Conservation (phyloP, 2,888 invertebrate genomes). For the Plagodis dolabraria region DNA sequence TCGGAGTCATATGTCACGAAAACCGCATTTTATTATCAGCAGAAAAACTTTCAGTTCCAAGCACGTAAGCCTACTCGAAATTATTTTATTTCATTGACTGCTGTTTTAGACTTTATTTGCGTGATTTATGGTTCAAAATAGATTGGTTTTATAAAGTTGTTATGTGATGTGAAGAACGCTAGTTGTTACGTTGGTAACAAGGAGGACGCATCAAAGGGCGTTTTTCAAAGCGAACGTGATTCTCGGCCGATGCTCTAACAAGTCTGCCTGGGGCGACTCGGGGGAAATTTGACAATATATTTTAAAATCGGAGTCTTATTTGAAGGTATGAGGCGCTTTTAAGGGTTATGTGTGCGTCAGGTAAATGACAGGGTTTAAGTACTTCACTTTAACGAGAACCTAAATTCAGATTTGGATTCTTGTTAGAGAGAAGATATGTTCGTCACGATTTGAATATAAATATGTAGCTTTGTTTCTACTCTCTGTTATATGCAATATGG, state of each 20-base stretch:
- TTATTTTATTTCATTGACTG: constrained; percentile 52
- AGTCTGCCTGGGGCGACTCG: constrained; percentile 56
- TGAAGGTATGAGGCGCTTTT: constrained; percentile 33
- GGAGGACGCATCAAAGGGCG: constrained; percentile 71
- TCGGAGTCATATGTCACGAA: constrained; percentile 43
- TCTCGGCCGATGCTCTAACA: constrained; percentile 70
- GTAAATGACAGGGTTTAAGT: no score
- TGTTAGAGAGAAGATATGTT: no score
- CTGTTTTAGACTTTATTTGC: constrained; percentile 34
- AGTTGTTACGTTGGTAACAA: constrained; percentile 67
- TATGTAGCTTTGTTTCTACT: no score
- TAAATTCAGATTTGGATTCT: no score
- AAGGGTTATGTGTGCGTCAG: constrained; percentile 23
- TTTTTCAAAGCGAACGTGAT: constrained; percentile 75
- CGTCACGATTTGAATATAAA: no score
- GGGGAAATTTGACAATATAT: constrained; percentile 55
- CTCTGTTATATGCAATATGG: no score
- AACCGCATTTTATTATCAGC: constrained; percentile 54
- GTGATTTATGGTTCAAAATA: constrained; percentile 41
- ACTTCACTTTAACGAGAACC: no score
- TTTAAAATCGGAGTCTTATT: constrained; percentile 51
- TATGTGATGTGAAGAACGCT: constrained; percentile 60
- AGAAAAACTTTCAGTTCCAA: constrained; percentile 58
- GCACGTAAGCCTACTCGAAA: constrained; percentile 63
- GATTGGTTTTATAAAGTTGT: constrained; percentile 52